A percentile compares a stretch with the other conserved stretches of the same genome.
phyloP scores from a whole-genome alignment of 2,888 invertebrate genomes.

The Drosophila mulleri region DNA sequence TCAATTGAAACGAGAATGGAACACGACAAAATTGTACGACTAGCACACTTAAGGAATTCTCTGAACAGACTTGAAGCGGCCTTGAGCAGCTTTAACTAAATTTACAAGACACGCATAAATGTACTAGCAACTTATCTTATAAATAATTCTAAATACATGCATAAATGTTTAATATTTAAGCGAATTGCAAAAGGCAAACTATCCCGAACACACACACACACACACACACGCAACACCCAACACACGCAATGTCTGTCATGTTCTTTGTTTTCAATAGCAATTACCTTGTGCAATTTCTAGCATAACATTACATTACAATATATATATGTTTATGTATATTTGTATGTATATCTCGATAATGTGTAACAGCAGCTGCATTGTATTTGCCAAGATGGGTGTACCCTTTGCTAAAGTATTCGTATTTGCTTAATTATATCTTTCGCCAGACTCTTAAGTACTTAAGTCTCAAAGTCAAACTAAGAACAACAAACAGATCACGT shows the following conservation, averaged over 20 bases:
- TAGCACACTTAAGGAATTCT: slow-evolving; percentile 64
- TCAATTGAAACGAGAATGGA: slow-evolving; percentile 41
- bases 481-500: not conserved
- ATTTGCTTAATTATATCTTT: slow-evolving; percentile 44
- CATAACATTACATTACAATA: slow-evolving; percentile 39
- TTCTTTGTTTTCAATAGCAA: slow-evolving; percentile 37
- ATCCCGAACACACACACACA: not conserved
- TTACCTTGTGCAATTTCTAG: slow-evolving; percentile 64
- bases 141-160: slow-evolving; percentile 23
- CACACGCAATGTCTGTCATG: slow-evolving; percentile 24
- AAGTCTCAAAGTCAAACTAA: slow-evolving; percentile 35
- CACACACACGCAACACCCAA: not conserved
- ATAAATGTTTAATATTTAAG: slow-evolving; percentile 48
- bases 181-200: slow-evolving; percentile 19
- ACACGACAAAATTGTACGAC: slow-evolving; percentile 20
- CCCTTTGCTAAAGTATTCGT: slow-evolving; percentile 66
- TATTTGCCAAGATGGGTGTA: slow-evolving; percentile 58
- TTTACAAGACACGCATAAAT: slow-evolving; percentile 23
- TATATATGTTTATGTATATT: slow-evolving; percentile 3
- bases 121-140: slow-evolving; percentile 26
- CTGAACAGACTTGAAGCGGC: slow-evolving; percentile 60
- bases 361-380: slow-evolving; percentile 47
- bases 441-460: slow-evolving; percentile 54
- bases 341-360: slow-evolving; percentile 21
- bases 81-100: slow-evolving; percentile 24